Evolutionary conservation across 2,113 vertebrate species (phyloP), one percentile per base, ranked within the genome.

Genomic region (Hemibagrus wyckioides): DNA sequence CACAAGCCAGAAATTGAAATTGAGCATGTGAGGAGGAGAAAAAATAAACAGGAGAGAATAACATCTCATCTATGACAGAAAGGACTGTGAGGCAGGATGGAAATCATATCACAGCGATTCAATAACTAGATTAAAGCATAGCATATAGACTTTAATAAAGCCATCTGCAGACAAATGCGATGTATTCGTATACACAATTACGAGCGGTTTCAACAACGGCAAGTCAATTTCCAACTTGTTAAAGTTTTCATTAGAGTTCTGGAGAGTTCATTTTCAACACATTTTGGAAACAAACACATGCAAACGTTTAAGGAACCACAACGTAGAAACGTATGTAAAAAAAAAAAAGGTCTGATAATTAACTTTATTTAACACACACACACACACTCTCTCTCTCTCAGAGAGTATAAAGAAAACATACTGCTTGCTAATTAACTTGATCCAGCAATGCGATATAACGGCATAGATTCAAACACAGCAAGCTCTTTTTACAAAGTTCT

Each of bases 391-490:
- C 44, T 7, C 33, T 59, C 36, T 44, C 52, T 54, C 2, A 61
- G 28, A 59, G 44, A 48, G 9, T 23, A 2, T 15, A 63, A 48
- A 85, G 25, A 19, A 10, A 77, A 52, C 15, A 77, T 52, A 23
- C 57, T 33, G 84, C 14, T 7, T 28, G 33, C 33, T 86, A 87
- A 89, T 87, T 84, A 89, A 56, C 33, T n/a, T 57, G 50, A 84
- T 89, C 67, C 84, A 81, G 69, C 75, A 67, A 52, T 41, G 56
- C 1, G 54, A 39, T 67, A 21, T 52, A 77, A 87, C 3, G 30
- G 7, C 61, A 54, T 39, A 19, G 59, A 69, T 73, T 19, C 39
- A 33, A 50, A 85, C 54, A 7, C 10, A 33, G n/a, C 3, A 80
- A 36, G 80, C 30, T 4, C 8, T 19, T 81, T 80, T 44, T 56